phyloP scores from a whole-genome alignment of 2,113 vertebrate species.

The Osmerus eperlanus region DNA sequence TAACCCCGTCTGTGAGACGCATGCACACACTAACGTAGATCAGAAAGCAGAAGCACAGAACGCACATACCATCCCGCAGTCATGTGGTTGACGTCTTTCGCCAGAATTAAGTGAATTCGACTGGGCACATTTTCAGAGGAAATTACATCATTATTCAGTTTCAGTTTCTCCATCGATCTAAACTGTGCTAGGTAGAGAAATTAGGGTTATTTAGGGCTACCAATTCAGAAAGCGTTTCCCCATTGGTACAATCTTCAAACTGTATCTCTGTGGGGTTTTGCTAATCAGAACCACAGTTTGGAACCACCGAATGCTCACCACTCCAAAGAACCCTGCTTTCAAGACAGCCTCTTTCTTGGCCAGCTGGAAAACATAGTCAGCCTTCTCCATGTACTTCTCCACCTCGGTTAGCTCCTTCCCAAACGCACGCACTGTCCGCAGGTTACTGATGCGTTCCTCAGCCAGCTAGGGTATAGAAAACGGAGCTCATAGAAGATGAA shows the following conservation, averaged over 20 bases:
- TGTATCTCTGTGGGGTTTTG: no score
- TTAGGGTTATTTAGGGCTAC: neutral
- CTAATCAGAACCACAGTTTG: neutral
- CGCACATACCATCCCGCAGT: neutral
- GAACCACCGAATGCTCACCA: slow-evolving; percentile 64
- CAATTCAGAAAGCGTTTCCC: neutral
- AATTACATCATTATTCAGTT: neutral
- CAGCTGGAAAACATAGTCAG: slow-evolving; percentile 78
- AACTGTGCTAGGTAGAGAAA: neutral
- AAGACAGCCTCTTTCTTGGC: slow-evolving; percentile 82
- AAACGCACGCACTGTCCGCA: slow-evolving; percentile 93
- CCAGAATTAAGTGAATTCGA: no score
- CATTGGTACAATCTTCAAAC: no score
- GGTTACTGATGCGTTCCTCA: slow-evolving; percentile 93
- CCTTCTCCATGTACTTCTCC: slow-evolving; percentile 74
- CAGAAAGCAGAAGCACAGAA: neutral
- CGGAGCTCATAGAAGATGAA: neutral
- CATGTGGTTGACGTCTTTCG: slow-evolving; percentile 2
- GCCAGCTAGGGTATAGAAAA: slow-evolving; percentile 76
- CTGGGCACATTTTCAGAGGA: neutral
- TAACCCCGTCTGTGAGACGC: slow-evolving; percentile 79
- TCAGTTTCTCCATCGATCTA: no score
- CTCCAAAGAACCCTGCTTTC: slow-evolving; percentile 88
- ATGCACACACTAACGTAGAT: slow-evolving; percentile 1
- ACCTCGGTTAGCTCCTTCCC: slow-evolving; percentile 89